phyloP scores from a whole-genome alignment of 2,113 vertebrate genomes.

The Galemys pyrenaicus region DNA sequence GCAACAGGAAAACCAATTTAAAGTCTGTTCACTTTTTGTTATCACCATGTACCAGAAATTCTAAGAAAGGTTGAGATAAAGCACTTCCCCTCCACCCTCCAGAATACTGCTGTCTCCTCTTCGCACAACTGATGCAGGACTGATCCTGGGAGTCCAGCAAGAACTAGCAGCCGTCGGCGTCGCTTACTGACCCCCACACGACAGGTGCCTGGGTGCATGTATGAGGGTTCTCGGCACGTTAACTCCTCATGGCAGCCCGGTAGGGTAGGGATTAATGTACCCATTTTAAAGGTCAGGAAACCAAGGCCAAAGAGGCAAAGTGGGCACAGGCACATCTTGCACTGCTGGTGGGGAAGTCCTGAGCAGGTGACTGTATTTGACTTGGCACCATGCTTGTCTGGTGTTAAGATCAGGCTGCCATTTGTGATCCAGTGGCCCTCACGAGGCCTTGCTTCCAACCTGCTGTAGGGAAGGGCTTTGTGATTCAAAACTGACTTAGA shows the following conservation, averaged over 20 bases:
- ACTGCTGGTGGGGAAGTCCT: neutral
- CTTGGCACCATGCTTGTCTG: neutral
- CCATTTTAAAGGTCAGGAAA: neutral
- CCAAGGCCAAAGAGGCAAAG: neutral
- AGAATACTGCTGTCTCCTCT: neutral
- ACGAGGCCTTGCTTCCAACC: neutral
- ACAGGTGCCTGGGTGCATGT: neutral
- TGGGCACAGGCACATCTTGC: neutral
- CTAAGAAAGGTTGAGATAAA: neutral
- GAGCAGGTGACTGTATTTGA: neutral
- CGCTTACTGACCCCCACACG: neutral
- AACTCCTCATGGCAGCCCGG: neutral
- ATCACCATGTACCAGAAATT: neutral
- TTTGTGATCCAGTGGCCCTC: neutral
- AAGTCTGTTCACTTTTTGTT: conserved; percentile 23
- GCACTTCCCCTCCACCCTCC: too few relatives aligned
- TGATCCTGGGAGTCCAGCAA: neutral
- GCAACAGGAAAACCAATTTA: neutral
- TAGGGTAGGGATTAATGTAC: neutral
- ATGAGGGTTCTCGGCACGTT: neutral
- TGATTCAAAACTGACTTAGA: neutral
- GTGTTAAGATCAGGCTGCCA: too few relatives aligned
- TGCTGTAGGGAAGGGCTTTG: neutral
- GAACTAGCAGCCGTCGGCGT: neutral
- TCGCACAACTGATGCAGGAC: neutral